Percentiles rank a stretch among this genome's conserved stretches.
Conservation (phyloP, 2,113 vertebrate species). For the Cisticola juncidis region DNA sequence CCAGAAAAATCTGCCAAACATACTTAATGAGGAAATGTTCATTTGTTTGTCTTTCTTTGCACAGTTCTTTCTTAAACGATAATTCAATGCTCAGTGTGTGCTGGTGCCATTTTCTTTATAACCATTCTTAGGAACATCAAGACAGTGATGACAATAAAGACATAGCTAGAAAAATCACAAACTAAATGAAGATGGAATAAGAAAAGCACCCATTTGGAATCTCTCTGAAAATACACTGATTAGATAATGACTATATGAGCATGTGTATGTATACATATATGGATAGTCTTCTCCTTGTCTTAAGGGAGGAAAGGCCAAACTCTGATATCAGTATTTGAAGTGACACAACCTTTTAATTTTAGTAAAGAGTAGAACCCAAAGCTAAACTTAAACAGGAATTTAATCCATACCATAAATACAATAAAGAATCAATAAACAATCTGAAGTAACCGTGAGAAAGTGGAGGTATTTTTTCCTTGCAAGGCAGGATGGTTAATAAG, state of each 20-base stretch:
- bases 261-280: background rate
- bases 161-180: background rate
- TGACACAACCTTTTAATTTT: background rate
- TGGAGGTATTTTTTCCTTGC: background rate
- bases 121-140: background rate
- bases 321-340: background rate
- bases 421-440: background rate
- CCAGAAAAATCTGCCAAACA: background rate
- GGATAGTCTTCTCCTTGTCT: background rate
- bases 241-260: background rate
- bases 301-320: background rate
- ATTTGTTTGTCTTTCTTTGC: background rate
- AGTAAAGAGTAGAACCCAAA: background rate
- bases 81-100: background rate
- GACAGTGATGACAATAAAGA: background rate
- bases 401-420: background rate
- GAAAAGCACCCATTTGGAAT: background rate
- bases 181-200: background rate
- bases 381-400: background rate
- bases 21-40: background rate
- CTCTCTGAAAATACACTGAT: background rate
- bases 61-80: background rate
- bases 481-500: background rate
- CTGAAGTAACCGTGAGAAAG: background rate
- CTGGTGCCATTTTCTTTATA: background rate